Conservation (phyloP, 2,888 invertebrate genomes). For the Halictus quadricinctus region DNA sequence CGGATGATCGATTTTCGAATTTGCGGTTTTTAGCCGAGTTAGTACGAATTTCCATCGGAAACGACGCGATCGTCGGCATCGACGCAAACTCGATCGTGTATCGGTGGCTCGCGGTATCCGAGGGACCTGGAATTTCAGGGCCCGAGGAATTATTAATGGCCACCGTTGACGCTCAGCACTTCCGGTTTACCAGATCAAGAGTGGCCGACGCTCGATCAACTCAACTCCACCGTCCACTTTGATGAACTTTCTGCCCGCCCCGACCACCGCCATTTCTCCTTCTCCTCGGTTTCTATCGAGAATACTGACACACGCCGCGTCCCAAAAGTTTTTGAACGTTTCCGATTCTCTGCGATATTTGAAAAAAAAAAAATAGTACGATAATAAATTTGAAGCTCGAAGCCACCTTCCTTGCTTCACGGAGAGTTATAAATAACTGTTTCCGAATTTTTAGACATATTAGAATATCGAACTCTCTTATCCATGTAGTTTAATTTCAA, state of each 20-base stretch:
- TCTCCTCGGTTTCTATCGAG: background rate
- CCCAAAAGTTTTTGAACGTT: background rate
- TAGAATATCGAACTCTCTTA: too few relatives aligned
- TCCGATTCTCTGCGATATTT: too few relatives aligned
- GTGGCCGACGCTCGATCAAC: slow-evolving; percentile 31
- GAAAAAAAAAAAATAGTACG: too few relatives aligned
- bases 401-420: too few relatives aligned
- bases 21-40: slow-evolving; percentile 57
- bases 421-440: too few relatives aligned
- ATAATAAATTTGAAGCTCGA: too few relatives aligned
- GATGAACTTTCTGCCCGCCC: background rate
- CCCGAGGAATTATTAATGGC: slow-evolving; percentile 56
- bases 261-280: background rate
- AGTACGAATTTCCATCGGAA: slow-evolving; percentile 29
- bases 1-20: slow-evolving; percentile 58
- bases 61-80: slow-evolving; percentile 26
- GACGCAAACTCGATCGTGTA: slow-evolving; percentile 11
- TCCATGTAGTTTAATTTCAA: too few relatives aligned
- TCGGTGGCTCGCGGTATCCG: slow-evolving; percentile 4
- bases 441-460: too few relatives aligned
- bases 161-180: slow-evolving; percentile 40
- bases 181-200: slow-evolving; percentile 28
- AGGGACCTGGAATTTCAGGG: slow-evolving; percentile 20
- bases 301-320: background rate
- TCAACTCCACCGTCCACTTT: background rate